Conservation (phyloP, 2,113 vertebrate species). For the Lagopus leucura region DNA sequence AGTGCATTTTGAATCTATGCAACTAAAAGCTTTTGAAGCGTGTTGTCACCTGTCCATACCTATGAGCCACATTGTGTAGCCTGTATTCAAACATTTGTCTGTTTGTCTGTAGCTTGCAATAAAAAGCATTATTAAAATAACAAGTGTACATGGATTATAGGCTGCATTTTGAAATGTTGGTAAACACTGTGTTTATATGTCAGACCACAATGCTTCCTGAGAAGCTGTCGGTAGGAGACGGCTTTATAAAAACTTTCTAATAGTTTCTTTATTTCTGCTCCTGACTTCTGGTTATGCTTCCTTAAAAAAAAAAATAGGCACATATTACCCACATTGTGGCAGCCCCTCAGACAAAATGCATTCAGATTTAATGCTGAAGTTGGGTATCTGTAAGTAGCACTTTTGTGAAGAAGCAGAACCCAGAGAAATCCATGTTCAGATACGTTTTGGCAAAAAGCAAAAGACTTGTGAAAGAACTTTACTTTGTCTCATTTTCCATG, state of each 20-base stretch:
- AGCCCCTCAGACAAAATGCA: neutral
- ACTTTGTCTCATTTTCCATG: neutral
- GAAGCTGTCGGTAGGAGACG: conserved; percentile 64
- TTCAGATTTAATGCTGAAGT: conserved; percentile 17
- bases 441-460: neutral
- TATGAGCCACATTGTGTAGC: neutral
- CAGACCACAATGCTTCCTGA: conserved; percentile 73
- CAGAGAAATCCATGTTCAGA: neutral
- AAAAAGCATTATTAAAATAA: conserved; percentile 76
- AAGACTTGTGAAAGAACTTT: neutral
- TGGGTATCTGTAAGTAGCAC: neutral
- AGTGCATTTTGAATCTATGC: neutral
- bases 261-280: conserved; percentile 40
- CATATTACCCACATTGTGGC: neutral
- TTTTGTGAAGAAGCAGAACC: neutral
- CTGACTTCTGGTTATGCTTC: neutral
- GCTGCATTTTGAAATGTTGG: conserved; percentile 77
- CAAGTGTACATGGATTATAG: conserved; percentile 75
- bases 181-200: conserved; percentile 79
- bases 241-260: conserved; percentile 46
- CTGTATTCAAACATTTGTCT: conserved; percentile 51
- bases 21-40: conserved; percentile 47
- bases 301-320: neutral
- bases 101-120: conserved; percentile 38
- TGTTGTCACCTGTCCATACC: conserved; percentile 43